A percentile compares a stretch with the other conserved stretches of the same genome.
These are phyloP conservation scores for Melanotaenia nigrans DNA, from an alignment of 2,797 vertebrate genomes.

Conservation along the genomic window DNA sequence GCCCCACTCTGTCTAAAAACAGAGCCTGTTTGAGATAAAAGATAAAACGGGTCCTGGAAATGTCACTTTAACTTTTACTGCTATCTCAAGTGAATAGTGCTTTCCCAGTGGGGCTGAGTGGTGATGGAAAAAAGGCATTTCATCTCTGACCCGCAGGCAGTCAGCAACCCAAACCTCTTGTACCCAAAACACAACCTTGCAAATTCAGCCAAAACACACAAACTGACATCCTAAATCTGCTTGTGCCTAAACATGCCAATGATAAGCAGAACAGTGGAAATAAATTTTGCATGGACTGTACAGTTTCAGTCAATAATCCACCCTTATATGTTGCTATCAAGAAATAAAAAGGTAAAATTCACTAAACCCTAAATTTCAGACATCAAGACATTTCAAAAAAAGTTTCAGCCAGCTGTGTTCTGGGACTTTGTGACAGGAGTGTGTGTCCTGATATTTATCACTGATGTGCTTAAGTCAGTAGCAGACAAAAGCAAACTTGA, in stretches of 20 bases:
- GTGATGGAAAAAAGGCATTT: slow-evolving; percentile 56
- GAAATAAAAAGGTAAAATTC: slow-evolving; percentile 7
- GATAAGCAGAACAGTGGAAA: slow-evolving; percentile 26
- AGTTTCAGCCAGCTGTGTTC: not conserved
- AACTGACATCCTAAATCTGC: slow-evolving; percentile 40
- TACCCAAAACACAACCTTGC: slow-evolving; percentile 53
- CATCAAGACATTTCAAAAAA: not conserved
- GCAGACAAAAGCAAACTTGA: slow-evolving; percentile 37
- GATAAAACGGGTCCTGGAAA: slow-evolving; percentile 55
- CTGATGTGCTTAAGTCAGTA: not conserved
- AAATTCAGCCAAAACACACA: slow-evolving; percentile 56
- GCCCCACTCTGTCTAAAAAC: slow-evolving; percentile 56
- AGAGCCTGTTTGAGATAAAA: slow-evolving; percentile 63
- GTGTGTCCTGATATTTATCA: slow-evolving; percentile 22
- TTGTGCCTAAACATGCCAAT: slow-evolving; percentile 42
- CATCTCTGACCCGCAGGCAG: slow-evolving; percentile 50
- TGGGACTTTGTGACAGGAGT: not conserved
- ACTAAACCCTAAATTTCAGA: not conserved
- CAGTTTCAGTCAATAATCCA: not conserved
- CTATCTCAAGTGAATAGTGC: slow-evolving; percentile 49
- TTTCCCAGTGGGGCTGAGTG: slow-evolving; percentile 26
- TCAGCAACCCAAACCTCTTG: slow-evolving; percentile 36
- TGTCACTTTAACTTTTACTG: slow-evolving; percentile 54
- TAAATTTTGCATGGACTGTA: not conserved
- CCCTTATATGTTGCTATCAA: not conserved